Conservation (phyloP, 2,888 invertebrate species). For the Anticlea derivata region DNA sequence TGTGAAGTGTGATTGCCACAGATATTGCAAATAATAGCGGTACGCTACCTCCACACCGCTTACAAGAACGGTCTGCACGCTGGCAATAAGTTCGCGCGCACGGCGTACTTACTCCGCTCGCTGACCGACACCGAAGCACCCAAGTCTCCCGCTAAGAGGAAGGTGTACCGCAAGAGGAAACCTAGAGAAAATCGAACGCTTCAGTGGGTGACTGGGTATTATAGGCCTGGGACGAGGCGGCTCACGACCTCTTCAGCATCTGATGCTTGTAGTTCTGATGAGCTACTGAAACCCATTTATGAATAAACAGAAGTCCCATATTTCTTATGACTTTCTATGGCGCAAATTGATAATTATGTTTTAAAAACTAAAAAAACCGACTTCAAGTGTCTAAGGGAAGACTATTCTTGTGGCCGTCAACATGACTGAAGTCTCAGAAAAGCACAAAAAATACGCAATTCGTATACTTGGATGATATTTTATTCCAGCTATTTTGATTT, state of each 20-base stretch:
- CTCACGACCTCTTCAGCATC: constrained; percentile 56
- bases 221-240: constrained; percentile 41
- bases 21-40: constrained; percentile 71
- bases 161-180: constrained; percentile 52
- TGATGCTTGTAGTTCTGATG: constrained; percentile 67
- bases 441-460: no score
- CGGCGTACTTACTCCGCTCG: constrained; percentile 69
- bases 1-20: constrained; percentile 35
- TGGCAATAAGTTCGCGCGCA: constrained; percentile 66
- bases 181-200: constrained; percentile 56
- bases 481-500: no score
- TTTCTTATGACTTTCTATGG: no score
- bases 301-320: constrained; percentile 58
- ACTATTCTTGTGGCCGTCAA: no score
- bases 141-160: constrained; percentile 41
- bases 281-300: constrained; percentile 68
- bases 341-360: no score
- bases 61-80: constrained; percentile 70
- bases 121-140: constrained; percentile 53
- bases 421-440: no score
- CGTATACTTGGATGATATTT: no score
- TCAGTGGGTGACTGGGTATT: constrained; percentile 68
- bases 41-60: constrained; percentile 74
- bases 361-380: no score
- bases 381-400: no score